phyloP scores from a whole-genome alignment of 2,888 invertebrate species.

The Acanthosoma haemorrhoidale region DNA sequence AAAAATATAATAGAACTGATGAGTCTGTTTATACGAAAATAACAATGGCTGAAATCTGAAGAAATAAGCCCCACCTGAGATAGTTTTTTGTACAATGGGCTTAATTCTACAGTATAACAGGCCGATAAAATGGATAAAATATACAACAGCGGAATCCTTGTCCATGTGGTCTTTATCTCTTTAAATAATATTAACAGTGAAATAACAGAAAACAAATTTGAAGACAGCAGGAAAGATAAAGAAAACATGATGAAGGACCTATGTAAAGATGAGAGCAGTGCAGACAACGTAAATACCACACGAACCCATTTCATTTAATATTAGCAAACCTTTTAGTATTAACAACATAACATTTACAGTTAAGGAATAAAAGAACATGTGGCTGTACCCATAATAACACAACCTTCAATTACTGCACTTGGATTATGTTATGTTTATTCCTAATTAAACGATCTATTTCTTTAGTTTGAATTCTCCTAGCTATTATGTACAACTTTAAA shows the following conservation, averaged over 20 bases:
- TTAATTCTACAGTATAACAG: background rate
- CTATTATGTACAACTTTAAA: slow-evolving; percentile 27
- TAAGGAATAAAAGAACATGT: slow-evolving; percentile 28
- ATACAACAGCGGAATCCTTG: slow-evolving; percentile 25
- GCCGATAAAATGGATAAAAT: slow-evolving; percentile 3
- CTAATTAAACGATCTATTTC: slow-evolving; percentile 19
- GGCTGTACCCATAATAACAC: slow-evolving; percentile 40
- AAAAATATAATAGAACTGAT: slow-evolving; percentile 5
- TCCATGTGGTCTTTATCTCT: slow-evolving; percentile 22
- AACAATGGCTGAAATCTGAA: slow-evolving; percentile 8
- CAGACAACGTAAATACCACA: slow-evolving; percentile 24
- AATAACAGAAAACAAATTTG: background rate
- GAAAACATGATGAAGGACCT: slow-evolving; percentile 12
- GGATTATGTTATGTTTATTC: slow-evolving; percentile 22
- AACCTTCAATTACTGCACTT: slow-evolving; percentile 33
- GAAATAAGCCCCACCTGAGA: background rate
- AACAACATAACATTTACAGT: slow-evolving; percentile 29
- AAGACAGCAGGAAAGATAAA: slow-evolving; percentile 6
- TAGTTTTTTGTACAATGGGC: background rate
- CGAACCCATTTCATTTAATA: slow-evolving; percentile 20
- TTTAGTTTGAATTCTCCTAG: slow-evolving; percentile 27
- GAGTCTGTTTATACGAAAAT: slow-evolving; percentile 8
- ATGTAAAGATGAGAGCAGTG: slow-evolving; percentile 25
- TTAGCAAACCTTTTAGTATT: slow-evolving; percentile 26
- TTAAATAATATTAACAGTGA: background rate